Base-by-base conservation (phyloP, 2,888 invertebrate species). In the Epinotia demarniana region DNA sequence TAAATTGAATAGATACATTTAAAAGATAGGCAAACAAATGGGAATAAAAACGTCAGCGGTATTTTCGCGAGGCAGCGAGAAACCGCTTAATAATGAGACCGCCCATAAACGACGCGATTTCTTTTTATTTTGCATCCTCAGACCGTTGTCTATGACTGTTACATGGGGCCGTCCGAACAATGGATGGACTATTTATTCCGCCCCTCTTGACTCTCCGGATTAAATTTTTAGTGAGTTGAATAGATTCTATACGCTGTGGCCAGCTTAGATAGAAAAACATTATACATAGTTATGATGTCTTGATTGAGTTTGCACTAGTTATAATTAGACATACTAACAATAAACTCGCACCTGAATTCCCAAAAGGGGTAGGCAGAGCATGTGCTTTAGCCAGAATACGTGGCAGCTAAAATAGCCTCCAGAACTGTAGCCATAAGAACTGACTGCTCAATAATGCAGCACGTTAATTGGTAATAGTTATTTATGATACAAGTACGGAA, bases 1-100 rank as follows among this genome's bases (percentile, higher is more conserved):
- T 70, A 73, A 73, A 73, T 70, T 73, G 69, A 70, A 77, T 57
- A 73, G 69, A 70, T 73, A 77, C 63, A 70, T 77, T 74, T 81
- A 78, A 79, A 80, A 80, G 78, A 77, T 84, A 86, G 87, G 82
- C 81, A 80, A 81, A 79, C 77, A 78, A 78, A 77, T 72, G 74
- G 76, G 75, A 78, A 82, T 79, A 79, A 78, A 80, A 81, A 80
- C 78, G 77, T 77, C 77, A 72, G 74, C 78, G 83, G 81, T 81
- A 86, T 86, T 86, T 85, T 84, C 83, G 80, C 81, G 81, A 80
- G 83, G 81, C 78, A 82, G 81, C 79, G 81, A 86, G 84, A 87
- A 87, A 90, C 81, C 86, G 86, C 87, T 89, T 90, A 88, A 90
- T 89, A 91, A 88, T 88, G 87, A 87, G 87, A 84, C 86, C 83